These are phyloP conservation scores for Danionella dracula DNA, from an alignment of 2,797 vertebrate species.

Conservation along the genomic window DNA sequence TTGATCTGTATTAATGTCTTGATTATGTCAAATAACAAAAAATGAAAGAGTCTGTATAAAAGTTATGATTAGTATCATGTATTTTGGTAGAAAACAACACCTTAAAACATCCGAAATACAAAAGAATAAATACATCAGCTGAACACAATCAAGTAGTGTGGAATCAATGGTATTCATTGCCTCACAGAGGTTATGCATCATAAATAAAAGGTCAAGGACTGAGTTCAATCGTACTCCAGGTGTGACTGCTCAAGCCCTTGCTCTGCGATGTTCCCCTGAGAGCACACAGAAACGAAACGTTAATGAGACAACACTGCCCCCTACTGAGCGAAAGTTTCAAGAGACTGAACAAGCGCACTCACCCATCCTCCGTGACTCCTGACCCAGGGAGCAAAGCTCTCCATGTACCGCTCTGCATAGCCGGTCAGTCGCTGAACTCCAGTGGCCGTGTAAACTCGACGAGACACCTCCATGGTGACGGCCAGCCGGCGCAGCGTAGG, in stretches of 20 bases:
- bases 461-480: conserved; percentile 80
- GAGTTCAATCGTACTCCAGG: conserved; percentile 62
- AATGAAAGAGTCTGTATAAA: not conserved
- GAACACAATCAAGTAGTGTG: conserved; percentile 16
- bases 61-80: not conserved
- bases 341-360: conserved; percentile 22
- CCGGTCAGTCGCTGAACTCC: conserved; percentile 74
- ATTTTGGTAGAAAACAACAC: conserved; percentile 33
- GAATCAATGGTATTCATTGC: not conserved
- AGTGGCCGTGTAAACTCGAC: conserved; percentile 75
- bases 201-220: conserved; percentile 4
- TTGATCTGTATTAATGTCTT: not conserved
- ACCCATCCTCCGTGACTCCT: conserved; percentile 86
- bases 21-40: not conserved
- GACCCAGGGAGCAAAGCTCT: conserved; percentile 82
- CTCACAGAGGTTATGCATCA: conserved; percentile 19
- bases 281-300: not conserved
- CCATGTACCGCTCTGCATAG: conserved; percentile 75
- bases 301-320: conserved; percentile 15
- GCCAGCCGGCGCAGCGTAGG: conserved; percentile 75
- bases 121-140: conserved; percentile 31
- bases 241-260: not conserved
- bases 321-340: not conserved
- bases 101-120: not conserved
- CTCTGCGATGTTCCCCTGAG: conserved; percentile 60